Conservation (phyloP, 2,113 vertebrate genomes). For the Atlantisia rogersi region DNA sequence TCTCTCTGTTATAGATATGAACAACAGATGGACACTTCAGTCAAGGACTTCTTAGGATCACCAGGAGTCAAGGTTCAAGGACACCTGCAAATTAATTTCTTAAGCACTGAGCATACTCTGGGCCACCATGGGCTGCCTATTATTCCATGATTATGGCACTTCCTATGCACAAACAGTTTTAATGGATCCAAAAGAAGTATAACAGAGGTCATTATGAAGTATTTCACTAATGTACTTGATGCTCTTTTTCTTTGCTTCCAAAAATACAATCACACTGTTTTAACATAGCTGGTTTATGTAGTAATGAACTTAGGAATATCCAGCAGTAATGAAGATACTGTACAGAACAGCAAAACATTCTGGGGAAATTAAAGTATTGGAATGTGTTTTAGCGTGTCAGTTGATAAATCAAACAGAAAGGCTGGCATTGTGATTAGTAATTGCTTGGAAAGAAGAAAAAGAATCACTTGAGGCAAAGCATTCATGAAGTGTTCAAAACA, state of each 20-base stretch:
- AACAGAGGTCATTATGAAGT: slow-evolving; percentile 33
- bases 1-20: background rate
- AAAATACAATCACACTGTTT: slow-evolving; percentile 48
- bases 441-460: background rate
- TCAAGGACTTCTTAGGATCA: background rate
- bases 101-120: background rate
- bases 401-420: background rate
- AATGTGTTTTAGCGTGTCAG: background rate
- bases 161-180: background rate
- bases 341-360: slow-evolving; percentile 21
- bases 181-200: slow-evolving; percentile 19
- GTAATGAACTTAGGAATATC: slow-evolving; percentile 24
- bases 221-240: slow-evolving; percentile 24
- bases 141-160: background rate
- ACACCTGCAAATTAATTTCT: slow-evolving; percentile 1
- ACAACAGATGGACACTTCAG: background rate
- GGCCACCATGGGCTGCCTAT: background rate
- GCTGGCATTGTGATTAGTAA: background rate
- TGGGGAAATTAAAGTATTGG: slow-evolving; percentile 6
- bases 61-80: background rate
- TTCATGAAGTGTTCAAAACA: background rate
- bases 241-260: slow-evolving; percentile 23
- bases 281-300: slow-evolving; percentile 37
- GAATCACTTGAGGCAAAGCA: background rate
- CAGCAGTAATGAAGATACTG: slow-evolving; percentile 14